A percentile compares a stretch with the other conserved stretches of the same genome.
phyloP scores from a whole-genome alignment of 2,113 vertebrate species.

The Lynx canadensis region DNA sequence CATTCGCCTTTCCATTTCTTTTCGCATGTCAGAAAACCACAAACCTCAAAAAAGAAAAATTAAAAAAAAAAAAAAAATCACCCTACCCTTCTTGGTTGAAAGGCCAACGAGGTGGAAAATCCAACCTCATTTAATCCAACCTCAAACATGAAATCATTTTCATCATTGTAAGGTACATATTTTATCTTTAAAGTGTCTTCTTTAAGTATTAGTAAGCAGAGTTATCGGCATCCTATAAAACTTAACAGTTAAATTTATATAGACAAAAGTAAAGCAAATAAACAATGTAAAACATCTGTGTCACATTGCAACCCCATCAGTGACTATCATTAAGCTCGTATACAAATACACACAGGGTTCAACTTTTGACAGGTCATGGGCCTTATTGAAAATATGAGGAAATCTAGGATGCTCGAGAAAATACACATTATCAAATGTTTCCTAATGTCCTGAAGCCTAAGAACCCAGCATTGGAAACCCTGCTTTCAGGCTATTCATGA shows the following conservation, averaged over 20 bases:
- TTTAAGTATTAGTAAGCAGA: background rate
- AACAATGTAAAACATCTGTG: background rate
- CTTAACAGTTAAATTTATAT: background rate
- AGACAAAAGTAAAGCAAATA: background rate
- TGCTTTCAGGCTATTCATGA: background rate
- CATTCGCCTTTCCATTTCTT: background rate
- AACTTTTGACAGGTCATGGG: background rate
- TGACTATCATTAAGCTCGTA: background rate
- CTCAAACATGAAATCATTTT: background rate
- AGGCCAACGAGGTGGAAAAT: background rate
- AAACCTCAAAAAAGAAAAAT: background rate
- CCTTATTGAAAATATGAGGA: background rate
- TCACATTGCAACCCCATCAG: background rate
- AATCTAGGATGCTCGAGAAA: background rate
- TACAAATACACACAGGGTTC: background rate
- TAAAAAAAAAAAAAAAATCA: background rate
- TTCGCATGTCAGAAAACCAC: background rate
- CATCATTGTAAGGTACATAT: background rate
- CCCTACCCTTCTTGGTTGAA: background rate
- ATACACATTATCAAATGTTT: background rate
- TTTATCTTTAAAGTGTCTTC: background rate
- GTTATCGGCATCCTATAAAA: background rate
- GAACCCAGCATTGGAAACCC: background rate
- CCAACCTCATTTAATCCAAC: background rate
- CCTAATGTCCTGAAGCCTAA: background rate